Evolutionary conservation across 2,113 vertebrate genomes (phyloP), one percentile per base, ranked within the genome.

Genomic region (Hydropotes inermis): DNA sequence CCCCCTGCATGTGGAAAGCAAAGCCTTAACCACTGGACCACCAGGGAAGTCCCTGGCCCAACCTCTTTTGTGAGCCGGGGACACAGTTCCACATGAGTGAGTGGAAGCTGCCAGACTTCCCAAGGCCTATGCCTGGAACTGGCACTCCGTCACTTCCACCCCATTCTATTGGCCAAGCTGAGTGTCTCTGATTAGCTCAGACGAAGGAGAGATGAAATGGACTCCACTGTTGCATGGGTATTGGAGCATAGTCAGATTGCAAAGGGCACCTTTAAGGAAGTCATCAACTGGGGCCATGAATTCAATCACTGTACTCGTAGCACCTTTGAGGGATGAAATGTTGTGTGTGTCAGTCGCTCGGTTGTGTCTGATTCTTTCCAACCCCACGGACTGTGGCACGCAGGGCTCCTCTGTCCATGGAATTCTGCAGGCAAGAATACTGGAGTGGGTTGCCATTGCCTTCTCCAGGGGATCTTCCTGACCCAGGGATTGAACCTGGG

Each of bases 291-390:
- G 55, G 70, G 14, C 52, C 17, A 1, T 17, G 7, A 10, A 27
- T 4, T 33, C 3, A 0, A 2, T 54, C 27, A 2, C 83, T 14
- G 1, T 19, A 13, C 12, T 82, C 54, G 4, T 2, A 1, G 70
- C 55, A 54, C 17, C 0, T 12, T 54, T 12, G 30, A 21, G 9
- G 43, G 54, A 12, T 1, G 28, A 39, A n/a, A 47, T 15, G 64
- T 25, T 39, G 30, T 1, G 19, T 74, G 21, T 23, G n/a, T 39
- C n/a, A 39, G 10, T 6, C 0, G 1, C 19, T 39, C 10, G 0
- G 36, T 13, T 39, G 21, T 39, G 19, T 74, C 36, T 74, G 67
- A 39, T 74, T 39, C 19, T 74, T 74, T 74, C 21, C 67, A 74
- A 6, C 36, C 36, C 21, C 21, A 6, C 1, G 12, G 6, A 39